Evolutionary conservation across 2,113 vertebrate species (phyloP), one percentile per base, ranked within the genome.

Genomic region (Cinclus cinclus): DNA sequence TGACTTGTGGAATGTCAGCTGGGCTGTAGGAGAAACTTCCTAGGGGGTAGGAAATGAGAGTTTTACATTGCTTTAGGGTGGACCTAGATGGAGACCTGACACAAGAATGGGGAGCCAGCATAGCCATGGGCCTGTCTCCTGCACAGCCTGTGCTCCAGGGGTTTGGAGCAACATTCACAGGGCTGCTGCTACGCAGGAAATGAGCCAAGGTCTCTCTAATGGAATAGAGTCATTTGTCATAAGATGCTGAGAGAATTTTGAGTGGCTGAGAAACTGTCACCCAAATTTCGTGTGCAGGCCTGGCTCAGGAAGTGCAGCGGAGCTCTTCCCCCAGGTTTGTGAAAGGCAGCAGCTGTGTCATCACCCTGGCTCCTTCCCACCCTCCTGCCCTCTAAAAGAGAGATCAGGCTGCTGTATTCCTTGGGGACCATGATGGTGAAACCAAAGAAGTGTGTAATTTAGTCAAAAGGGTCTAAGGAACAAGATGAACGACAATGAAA

Each of bases 71-170:
- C 21, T 50, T 80, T 46, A 49, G 39, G 9, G 3, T 35, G 18
- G 17, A 37, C 11, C 25, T 39, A 19, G 14, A 20, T 46, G 49
- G 8, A 69, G 74, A 37, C 31, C 17, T 70, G 49, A 25, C 35
- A 50, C 9, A 8, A 11, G 46, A 23, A 7, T 1, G 15, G 20
- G 22, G 27, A 80, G 80, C 49, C n/a, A 76, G 68, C 27, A 39
- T 1, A 25, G 82, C 86, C 39, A 4, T 4, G 33, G 41, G 3
- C 41, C 33, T 65, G 64, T 18, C 47, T 23, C 13, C 56, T 35
- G 47, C 0, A 0, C 59, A 59, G 39, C n/a, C 68, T 20, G 2
- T 4, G 35, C 52, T 49, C 1, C 8, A 53, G 47, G 11, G 37
- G 4, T 37, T 83, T 73, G 84, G n/a, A 56, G 10, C 39, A 47